Evolutionary conservation across 2,888 invertebrate genomes (phyloP).

Genomic region (Salticus scenicus): DNA sequence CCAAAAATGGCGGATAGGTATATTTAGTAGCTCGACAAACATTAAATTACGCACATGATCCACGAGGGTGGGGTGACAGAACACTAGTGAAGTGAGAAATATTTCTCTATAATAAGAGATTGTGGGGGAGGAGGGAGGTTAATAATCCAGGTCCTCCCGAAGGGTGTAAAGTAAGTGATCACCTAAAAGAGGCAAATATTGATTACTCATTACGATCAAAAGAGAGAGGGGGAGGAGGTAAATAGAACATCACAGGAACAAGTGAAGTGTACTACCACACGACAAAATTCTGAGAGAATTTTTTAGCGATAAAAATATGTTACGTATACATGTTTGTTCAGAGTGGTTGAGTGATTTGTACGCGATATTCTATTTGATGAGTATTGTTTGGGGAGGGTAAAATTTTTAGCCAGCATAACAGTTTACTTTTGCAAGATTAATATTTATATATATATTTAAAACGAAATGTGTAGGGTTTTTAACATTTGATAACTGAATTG

Average conservation of each 20-base stretch:
- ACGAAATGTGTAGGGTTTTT: too few species aligned
- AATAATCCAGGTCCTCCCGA: conserved; percentile 51
- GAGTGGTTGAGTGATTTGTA: neutral
- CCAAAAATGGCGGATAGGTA: conserved; percentile 24
- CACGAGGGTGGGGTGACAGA: conserved; percentile 3
- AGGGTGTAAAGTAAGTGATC: conserved; percentile 30
- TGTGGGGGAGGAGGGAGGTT: conserved; percentile 30
- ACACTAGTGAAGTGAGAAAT: conserved; percentile 52
- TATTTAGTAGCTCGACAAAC: neutral
- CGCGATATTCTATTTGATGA: neutral
- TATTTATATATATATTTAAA: too few species aligned
- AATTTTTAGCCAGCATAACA: too few species aligned
- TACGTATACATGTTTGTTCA: neutral
- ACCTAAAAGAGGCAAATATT: conserved; percentile 59
- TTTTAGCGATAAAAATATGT: conserved; percentile 20
- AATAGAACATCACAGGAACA: neutral
- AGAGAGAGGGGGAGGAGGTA: conserved; percentile 2
- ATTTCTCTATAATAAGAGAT: conserved; percentile 54
- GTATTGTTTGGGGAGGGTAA: too few species aligned
- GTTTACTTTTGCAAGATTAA: too few species aligned
- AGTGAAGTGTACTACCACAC: conserved; percentile 39
- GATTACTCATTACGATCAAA: conserved; percentile 67
- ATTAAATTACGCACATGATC: neutral
- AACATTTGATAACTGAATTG: too few species aligned
- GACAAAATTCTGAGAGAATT: neutral